Evolutionary conservation across 2,797 vertebrate genomes (phyloP).

Genomic region (Pygocentrus nattereri): DNA sequence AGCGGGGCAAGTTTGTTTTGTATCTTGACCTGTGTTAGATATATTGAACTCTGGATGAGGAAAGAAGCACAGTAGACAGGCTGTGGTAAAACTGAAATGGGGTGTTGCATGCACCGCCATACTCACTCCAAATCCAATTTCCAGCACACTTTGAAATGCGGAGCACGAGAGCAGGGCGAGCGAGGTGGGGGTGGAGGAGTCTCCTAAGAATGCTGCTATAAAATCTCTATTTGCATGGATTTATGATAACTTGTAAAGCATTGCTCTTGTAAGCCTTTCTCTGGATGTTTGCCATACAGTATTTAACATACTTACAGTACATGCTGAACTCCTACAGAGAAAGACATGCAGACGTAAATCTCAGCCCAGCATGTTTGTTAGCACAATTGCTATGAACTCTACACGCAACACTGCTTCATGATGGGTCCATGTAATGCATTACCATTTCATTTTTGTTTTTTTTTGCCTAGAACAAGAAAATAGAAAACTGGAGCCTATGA

Average conservation of each 20-base stretch:
- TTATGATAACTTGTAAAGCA: constrained; percentile 6
- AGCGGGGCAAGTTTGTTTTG: background rate
- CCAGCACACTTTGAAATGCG: constrained; percentile 32
- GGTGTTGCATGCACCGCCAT: constrained; percentile 14
- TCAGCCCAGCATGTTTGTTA: background rate
- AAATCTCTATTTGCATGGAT: constrained; percentile 45
- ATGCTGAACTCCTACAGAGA: constrained; percentile 10
- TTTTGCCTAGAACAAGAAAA: too few relatives aligned
- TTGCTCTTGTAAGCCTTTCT: constrained; percentile 11
- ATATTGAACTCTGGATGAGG: background rate
- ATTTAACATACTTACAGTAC: constrained; percentile 15
- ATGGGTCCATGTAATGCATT: too few relatives aligned
- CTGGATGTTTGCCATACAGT: constrained; percentile 11
- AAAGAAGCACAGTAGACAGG: background rate
- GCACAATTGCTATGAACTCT: background rate
- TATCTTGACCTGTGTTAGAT: background rate
- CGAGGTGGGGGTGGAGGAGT: background rate
- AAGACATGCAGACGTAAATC: background rate
- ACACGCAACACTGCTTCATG: background rate
- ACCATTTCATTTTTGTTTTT: too few relatives aligned
- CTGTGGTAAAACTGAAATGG: constrained; percentile 9
- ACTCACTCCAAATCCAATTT: constrained; percentile 42
- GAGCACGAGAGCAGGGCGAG: constrained; percentile 13
- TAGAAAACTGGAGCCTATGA: too few relatives aligned
- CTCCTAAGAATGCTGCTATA: constrained; percentile 25